Base-by-base conservation (phyloP, 2,113 vertebrate species). In the Osmerus eperlanus region DNA sequence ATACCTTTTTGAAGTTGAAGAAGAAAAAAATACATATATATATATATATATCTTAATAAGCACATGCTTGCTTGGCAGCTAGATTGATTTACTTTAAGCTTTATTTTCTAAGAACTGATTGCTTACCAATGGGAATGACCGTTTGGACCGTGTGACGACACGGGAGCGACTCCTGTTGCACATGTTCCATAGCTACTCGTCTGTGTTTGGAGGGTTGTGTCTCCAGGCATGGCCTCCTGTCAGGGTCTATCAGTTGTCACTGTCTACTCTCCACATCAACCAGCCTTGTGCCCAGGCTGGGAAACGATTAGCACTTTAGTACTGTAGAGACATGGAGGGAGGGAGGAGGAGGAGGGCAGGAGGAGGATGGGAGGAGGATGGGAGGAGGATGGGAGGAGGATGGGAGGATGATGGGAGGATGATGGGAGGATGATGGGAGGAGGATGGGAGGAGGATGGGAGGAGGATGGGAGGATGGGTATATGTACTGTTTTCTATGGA, bases 31-130 rank as follows among this genome's bases (percentile, higher is more conserved):
- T 78, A 36, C 32, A 8, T 28, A 28, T 28, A 28, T 28, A 28
- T 25, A 36, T 36, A 36, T 36, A 36, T 36, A 36, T 36, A 36
- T 36, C 32, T 36, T 36, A 36, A 36, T 36, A 90, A 91, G 88
- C 90, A 93, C 89, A 89, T 13, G 91, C 91, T 93, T 89, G 90
- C 91, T 91, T 90, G 86, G 86, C 91, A 89, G 87, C 80, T 83
- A 85, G 89, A 83, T 79, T 41, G 7, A 18, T 61, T 86, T 11
- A 67, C 75, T 79, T 80, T 68, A 53, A 68, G 72, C 52, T 74
- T 70, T 76, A 72, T 72, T 65, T 74, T 66, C 73, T 74, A 63
- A 73, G 78, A 86, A 88, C 72, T 70, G 82, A 89, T 89, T 89
- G 89, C 89, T 84, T 86, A 85, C 79, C 72, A 87, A 85, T 78